phyloP scores from a whole-genome alignment of 2,113 vertebrate species.

The Sinocyclocheilus rhinocerous region DNA sequence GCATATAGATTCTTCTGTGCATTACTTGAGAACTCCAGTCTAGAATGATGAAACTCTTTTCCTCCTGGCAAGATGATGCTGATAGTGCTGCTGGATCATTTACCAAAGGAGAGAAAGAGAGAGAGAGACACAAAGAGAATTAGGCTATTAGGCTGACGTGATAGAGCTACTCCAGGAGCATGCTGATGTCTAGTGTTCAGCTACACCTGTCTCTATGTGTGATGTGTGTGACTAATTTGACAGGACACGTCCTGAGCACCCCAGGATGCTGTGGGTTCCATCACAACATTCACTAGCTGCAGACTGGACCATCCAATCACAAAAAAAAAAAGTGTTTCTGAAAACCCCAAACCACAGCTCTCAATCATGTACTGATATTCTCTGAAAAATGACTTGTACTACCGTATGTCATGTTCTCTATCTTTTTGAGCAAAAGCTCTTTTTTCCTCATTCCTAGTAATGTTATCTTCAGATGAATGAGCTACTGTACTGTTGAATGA shows the following conservation, averaged over 20 bases:
- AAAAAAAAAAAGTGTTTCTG: conserved; percentile 8
- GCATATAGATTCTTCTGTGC: background rate
- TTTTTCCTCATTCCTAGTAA: background rate
- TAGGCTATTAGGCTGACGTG: background rate
- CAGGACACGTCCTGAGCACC: conserved; percentile 33
- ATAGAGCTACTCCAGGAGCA: background rate
- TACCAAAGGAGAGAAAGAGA: background rate
- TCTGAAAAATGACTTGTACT: conserved; percentile 19
- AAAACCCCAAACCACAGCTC: conserved; percentile 6
- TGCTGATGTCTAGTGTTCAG: conserved; percentile 19
- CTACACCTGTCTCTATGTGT: conserved; percentile 29
- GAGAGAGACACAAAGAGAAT: background rate
- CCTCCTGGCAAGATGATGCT: conserved; percentile 33
- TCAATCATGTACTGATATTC: conserved; percentile 5
- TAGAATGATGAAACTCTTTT: conserved; percentile 35
- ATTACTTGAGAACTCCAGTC: background rate
- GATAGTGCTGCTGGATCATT: conserved; percentile 31
- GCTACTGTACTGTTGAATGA: background rate
- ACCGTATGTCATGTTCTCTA: background rate
- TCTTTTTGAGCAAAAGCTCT: conserved; percentile 16
- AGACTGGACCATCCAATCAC: conserved; percentile 22
- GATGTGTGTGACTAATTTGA: conserved; percentile 38
- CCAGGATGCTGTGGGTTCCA: conserved; percentile 19
- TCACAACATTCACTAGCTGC: conserved; percentile 32
- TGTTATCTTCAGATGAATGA: background rate